A percentile compares a stretch with the other conserved stretches of the same genome.
Conservation (phyloP, 2,797 vertebrate genomes). For the Hybognathus amarus region DNA sequence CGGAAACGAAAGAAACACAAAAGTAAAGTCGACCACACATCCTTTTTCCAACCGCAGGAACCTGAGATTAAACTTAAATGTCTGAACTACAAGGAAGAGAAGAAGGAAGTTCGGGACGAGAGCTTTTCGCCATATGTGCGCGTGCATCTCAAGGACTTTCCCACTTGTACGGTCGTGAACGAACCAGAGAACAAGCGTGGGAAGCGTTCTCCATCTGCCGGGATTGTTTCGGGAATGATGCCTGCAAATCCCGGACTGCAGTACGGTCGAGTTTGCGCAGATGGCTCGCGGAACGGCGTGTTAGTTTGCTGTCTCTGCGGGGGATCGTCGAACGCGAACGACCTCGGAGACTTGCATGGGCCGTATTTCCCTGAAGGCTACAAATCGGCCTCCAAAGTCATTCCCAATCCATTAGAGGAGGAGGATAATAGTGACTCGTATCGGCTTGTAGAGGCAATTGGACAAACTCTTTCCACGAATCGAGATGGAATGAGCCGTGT, state of each 20-base stretch:
- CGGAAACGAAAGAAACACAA: constrained; percentile 66
- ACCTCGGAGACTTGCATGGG: constrained; percentile 82
- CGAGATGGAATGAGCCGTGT: constrained; percentile 51
- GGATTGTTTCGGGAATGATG: constrained; percentile 65
- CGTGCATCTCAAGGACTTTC: constrained; percentile 60
- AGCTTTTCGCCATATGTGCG: constrained; percentile 76
- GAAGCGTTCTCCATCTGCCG: constrained; percentile 54
- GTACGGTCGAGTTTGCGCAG: constrained; percentile 68
- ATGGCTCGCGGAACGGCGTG: constrained; percentile 62
- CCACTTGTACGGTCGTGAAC: constrained; percentile 74
- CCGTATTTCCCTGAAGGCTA: constrained; percentile 80
- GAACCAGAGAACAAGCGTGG: constrained; percentile 73
- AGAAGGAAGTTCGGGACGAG: constrained; percentile 67
- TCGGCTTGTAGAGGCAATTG: constrained; percentile 59
- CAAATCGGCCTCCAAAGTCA: constrained; percentile 64
- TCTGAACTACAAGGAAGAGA: constrained; percentile 76
- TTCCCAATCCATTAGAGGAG: constrained; percentile 49
- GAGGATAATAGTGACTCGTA: constrained; percentile 73
- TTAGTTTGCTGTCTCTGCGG: constrained; percentile 81
- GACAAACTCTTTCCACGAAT: constrained; percentile 39
- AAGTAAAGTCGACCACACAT: constrained; percentile 25
- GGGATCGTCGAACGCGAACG: constrained; percentile 75
- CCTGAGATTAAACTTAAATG: constrained; percentile 81
- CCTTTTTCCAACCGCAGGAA: constrained; percentile 77
- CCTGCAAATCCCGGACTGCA: constrained; percentile 77